A percentile compares a stretch with the other conserved stretches of the same genome.
Evolutionary conservation across 2,888 invertebrate genomes (phyloP).

Genomic region (Cephus sareptanus): DNA sequence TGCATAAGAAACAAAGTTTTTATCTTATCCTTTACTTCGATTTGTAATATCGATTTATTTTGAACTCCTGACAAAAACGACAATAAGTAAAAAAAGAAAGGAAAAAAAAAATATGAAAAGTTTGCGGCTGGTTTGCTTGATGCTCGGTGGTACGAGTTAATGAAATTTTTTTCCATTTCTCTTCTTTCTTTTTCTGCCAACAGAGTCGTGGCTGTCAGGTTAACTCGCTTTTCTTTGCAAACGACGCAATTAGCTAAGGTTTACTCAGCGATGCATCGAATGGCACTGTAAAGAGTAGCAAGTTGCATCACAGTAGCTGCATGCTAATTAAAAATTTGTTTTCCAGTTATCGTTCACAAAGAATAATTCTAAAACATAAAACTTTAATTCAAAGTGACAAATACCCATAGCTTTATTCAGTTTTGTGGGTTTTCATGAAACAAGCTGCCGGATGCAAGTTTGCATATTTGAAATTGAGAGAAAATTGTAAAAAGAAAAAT

Average conservation of each 20-base stretch:
- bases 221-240: neutral
- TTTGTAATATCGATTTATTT: neutral
- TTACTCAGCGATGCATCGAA: neutral
- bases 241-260: neutral
- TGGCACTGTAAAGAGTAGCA: neutral
- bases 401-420: neutral
- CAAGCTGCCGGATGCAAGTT: neutral
- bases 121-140: neutral
- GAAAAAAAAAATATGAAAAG: neutral
- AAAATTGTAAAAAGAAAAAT: neutral
- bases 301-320: neutral
- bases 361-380: no score
- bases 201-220: neutral
- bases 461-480: neutral
- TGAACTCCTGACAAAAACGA: neutral
- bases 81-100: neutral
- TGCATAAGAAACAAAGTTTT: conserved; percentile 26
- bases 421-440: neutral
- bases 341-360: neutral
- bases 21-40: neutral
- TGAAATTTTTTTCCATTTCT: neutral
- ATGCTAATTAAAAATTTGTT: neutral
- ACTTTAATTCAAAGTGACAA: no score
- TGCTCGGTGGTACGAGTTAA: neutral
- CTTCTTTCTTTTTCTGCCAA: neutral